phyloP scores from a whole-genome alignment of 2,113 vertebrate species.

The Neotragus moschatus region DNA sequence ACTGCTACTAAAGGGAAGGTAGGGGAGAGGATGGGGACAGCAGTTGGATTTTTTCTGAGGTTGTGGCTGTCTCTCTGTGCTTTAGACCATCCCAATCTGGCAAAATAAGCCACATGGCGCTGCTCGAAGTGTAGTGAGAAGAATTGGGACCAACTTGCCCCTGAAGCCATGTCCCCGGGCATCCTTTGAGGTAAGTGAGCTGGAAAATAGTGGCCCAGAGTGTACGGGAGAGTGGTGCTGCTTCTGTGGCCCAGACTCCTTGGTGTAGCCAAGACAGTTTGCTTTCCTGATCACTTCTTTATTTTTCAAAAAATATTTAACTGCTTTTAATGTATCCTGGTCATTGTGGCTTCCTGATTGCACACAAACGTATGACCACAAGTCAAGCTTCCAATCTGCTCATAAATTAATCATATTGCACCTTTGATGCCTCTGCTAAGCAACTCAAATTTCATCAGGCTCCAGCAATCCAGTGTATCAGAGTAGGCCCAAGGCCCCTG shows the following conservation, averaged over 20 bases:
- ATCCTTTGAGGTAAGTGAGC: slow-evolving; percentile 89
- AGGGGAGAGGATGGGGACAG: neutral
- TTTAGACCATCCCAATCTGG: slow-evolving; percentile 95
- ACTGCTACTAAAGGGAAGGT: neutral
- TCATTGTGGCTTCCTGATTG: neutral
- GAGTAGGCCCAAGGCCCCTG: neutral
- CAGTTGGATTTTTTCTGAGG: neutral
- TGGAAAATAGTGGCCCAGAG: neutral
- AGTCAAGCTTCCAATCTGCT: neutral
- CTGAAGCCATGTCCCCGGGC: slow-evolving; percentile 93
- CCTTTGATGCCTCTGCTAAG: neutral
- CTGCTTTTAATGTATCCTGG: neutral
- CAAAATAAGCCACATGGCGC: slow-evolving; percentile 97
- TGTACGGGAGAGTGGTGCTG: neutral
- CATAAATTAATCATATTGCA: neutral
- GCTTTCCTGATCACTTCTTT: neutral
- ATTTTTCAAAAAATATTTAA: slow-evolving; percentile 28
- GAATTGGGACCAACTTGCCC: slow-evolving; percentile 94
- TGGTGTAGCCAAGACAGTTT: neutral
- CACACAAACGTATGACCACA: neutral
- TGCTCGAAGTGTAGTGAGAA: slow-evolving; percentile 94
- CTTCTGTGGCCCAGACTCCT: neutral
- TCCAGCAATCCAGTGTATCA: neutral
- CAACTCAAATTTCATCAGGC: neutral
- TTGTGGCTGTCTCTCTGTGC: slow-evolving; percentile 6